Base-by-base conservation (phyloP, 1,140 invertebrate genomes). In the Hestina assimilis region DNA sequence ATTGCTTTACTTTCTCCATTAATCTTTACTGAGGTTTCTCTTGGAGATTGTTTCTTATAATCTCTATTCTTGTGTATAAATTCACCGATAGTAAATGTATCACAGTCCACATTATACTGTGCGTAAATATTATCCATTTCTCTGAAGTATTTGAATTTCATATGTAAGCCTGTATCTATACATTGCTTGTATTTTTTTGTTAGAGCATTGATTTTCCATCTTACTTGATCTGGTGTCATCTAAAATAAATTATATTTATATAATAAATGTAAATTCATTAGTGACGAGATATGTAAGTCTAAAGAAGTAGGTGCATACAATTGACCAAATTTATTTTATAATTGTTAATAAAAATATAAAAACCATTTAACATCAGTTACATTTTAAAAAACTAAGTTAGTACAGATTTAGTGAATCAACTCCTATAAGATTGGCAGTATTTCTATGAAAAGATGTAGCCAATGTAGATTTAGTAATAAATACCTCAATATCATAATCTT, bases 121-220 rank as follows among this genome's bases (percentile, higher is more conserved):
- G 60, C 33, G 56, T 69, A 72, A 46, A 76, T 76, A 47, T 65
- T 66, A 17, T 72, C 59, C 64, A 76, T 68, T 59, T 67, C 64
- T 46, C 64, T 69, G 35, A 71, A 71, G 55, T 71, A 75, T 53
- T 60, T 74, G 21, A 77, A 77, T 56, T 65, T 72, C 21, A 63
- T 63, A 46, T 54, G 42, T 38, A 65, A 54, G 9, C 71, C 71
- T 40, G 46, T 65, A 40, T 72, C 54, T 19, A 77, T 8, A 24
- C 69, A 68, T 29, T 66, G 69, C 40, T 74, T 77, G 31, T 74
- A 74, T 59, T 66, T 74, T 19, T 72, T 69, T 55, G 73, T 67
- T 9, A 76, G 41, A 12, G 69, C 69, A 70, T 72, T 69, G 43
- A 74, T 76, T 56, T 73, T 71, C 70, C 70, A 71, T 40, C 68